Conservation (phyloP, 2,888 invertebrate species). For the Cremastinae sp. region DNA sequence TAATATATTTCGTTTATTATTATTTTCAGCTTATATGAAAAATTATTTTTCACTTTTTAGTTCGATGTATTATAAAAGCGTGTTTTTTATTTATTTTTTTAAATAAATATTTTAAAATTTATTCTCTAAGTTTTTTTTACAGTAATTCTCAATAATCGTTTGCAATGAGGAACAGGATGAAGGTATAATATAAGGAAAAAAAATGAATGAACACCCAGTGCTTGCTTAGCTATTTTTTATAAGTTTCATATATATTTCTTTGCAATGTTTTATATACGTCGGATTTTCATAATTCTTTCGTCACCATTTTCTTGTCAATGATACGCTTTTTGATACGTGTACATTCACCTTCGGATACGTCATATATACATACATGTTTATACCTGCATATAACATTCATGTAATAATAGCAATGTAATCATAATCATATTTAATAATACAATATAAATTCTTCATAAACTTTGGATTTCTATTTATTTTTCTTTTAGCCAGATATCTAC, state of each 20-base stretch:
- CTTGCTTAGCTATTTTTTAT: conserved; percentile 54
- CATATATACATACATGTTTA: conserved; percentile 62
- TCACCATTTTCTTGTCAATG: conserved; percentile 68
- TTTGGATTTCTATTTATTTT: conserved; percentile 47
- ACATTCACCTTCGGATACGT: conserved; percentile 74
- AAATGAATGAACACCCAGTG: conserved; percentile 28
- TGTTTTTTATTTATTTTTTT: too few relatives aligned
- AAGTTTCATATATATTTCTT: conserved; percentile 57
- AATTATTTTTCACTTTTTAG: too few relatives aligned
- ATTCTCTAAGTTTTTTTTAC: not conserved
- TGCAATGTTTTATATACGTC: too few relatives aligned
- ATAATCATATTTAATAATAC: conserved; percentile 48
- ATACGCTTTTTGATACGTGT: conserved; percentile 71
- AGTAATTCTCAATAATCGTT: too few relatives aligned
- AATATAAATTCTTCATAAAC: conserved; percentile 55
- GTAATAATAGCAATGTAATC: conserved; percentile 51
- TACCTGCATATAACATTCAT: conserved; percentile 65
- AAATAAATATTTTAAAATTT: not conserved
- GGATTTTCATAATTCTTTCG: conserved; percentile 8
- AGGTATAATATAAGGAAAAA: not conserved
- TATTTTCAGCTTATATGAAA: too few relatives aligned
- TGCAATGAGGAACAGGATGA: not conserved
- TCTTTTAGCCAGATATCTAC: conserved; percentile 51
- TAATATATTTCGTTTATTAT: too few relatives aligned
- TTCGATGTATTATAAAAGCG: too few relatives aligned